These are phyloP conservation scores for Physeter macrocephalus DNA, from an alignment of 2,113 vertebrate genomes.

Conservation along the genomic window DNA sequence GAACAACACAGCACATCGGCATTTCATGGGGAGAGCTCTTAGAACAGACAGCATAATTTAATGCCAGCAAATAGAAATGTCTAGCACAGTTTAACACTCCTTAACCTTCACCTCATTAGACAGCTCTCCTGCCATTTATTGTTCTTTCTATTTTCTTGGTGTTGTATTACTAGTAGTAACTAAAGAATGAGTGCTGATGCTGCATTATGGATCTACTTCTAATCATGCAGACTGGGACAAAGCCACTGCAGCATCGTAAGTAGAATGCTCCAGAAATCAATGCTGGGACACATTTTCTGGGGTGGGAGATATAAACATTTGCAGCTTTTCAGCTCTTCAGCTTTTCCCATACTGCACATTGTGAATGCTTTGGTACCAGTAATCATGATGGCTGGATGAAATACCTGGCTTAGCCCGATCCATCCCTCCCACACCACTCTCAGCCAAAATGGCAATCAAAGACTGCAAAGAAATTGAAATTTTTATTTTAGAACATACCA, in stretches of 20 bases:
- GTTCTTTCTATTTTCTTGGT: slow-evolving; percentile 74
- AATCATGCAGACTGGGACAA: slow-evolving; percentile 18
- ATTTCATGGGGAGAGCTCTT: slow-evolving; percentile 64
- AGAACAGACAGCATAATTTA: slow-evolving; percentile 80
- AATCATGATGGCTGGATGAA: slow-evolving; percentile 28
- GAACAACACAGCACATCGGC: slow-evolving; percentile 62
- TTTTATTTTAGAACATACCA: slow-evolving; percentile 37
- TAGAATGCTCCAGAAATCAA: background rate
- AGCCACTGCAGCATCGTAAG: slow-evolving; percentile 13
- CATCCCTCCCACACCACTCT: background rate
- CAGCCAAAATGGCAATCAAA: slow-evolving; percentile 56
- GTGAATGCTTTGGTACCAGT: slow-evolving; percentile 27
- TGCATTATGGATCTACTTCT: slow-evolving; percentile 39
- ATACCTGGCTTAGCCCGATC: background rate
- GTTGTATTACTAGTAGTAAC: slow-evolving; percentile 73
- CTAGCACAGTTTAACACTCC: slow-evolving; percentile 78
- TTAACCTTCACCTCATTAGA: slow-evolving; percentile 79
- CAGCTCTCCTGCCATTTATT: slow-evolving; percentile 76
- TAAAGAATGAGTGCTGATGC: slow-evolving; percentile 61
- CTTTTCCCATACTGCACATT: slow-evolving; percentile 4
- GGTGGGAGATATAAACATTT: background rate
- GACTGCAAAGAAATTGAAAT: background rate
- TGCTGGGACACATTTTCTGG: background rate
- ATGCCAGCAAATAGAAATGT: slow-evolving; percentile 73
- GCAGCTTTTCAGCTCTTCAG: slow-evolving; percentile 21